Percentiles rank a stretch among this genome's conserved stretches.
Evolutionary conservation across 2,113 vertebrate genomes (phyloP).

Genomic region (Psittacus erithacus): DNA sequence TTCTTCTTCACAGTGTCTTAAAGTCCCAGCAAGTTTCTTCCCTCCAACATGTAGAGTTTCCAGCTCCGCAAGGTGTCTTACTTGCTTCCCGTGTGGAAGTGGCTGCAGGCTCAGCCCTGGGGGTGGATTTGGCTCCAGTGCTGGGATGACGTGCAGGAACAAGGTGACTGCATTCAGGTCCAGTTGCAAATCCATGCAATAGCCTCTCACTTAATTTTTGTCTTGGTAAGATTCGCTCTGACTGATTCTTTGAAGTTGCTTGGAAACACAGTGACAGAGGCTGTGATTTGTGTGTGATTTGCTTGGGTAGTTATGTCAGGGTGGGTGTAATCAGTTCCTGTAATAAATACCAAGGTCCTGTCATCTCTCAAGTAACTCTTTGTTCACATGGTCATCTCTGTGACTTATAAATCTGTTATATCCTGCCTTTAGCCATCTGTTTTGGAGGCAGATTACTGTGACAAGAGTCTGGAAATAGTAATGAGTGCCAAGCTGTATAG

Average conservation of each 20-base stretch:
- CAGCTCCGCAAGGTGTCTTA: constrained; percentile 12
- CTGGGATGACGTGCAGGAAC: background rate
- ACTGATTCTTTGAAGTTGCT: background rate
- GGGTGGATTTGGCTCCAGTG: background rate
- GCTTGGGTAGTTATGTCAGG: background rate
- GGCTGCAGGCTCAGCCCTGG: background rate
- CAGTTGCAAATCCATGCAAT: background rate
- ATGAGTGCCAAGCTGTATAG: background rate
- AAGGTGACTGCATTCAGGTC: background rate
- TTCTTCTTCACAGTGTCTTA: constrained; percentile 45
- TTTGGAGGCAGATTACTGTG: background rate
- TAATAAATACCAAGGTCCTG: background rate
- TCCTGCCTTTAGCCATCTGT: background rate
- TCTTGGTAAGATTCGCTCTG: background rate
- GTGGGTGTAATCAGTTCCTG: background rate
- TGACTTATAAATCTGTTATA: background rate
- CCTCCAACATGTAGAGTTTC: background rate
- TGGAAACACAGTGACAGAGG: background rate
- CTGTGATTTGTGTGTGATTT: background rate
- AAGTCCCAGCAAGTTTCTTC: background rate
- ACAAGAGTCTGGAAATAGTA: background rate
- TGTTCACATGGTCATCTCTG: background rate
- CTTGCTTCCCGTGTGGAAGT: background rate
- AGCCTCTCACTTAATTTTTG: background rate
- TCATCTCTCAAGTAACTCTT: background rate